Evolutionary conservation across 2,797 vertebrate species (phyloP).

Genomic region (Onychomys arenicola): DNA sequence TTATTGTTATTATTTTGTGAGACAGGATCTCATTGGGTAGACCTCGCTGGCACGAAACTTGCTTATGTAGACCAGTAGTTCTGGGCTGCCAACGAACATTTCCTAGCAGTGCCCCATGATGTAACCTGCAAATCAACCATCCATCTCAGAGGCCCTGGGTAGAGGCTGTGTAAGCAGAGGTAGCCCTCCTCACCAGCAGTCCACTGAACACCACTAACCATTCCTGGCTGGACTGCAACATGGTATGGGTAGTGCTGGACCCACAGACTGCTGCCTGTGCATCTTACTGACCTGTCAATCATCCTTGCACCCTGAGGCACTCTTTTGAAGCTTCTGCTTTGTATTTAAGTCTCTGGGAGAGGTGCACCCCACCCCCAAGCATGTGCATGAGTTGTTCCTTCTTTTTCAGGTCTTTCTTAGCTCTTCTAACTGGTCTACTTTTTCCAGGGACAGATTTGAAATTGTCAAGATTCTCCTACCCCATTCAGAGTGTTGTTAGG

Average conservation of each 20-base stretch:
- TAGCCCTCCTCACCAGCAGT: neutral
- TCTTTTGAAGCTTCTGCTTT: neutral
- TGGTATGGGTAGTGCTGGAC: neutral
- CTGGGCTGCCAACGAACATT: neutral
- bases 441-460: neutral
- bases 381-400: neutral
- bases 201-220: neutral
- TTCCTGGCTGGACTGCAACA: neutral
- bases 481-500: constrained; percentile 1
- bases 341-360: neutral
- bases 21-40: neutral
- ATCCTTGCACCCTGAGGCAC: neutral
- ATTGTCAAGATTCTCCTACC: neutral
- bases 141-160: neutral
- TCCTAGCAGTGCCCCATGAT: neutral
- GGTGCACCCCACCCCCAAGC: neutral
- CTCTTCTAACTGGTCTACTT: neutral
- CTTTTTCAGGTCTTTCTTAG: constrained; percentile 34
- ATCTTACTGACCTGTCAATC: constrained; percentile 1
- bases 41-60: neutral
- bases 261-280: neutral
- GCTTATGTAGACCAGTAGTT: neutral
- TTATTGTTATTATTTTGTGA: neutral
- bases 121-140: neutral
- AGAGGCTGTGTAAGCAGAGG: neutral